Evolutionary conservation across 1,140 invertebrate genomes (phyloP), one percentile per base, ranked within the genome.

Genomic region (Leguminivora glycinivorella): DNA sequence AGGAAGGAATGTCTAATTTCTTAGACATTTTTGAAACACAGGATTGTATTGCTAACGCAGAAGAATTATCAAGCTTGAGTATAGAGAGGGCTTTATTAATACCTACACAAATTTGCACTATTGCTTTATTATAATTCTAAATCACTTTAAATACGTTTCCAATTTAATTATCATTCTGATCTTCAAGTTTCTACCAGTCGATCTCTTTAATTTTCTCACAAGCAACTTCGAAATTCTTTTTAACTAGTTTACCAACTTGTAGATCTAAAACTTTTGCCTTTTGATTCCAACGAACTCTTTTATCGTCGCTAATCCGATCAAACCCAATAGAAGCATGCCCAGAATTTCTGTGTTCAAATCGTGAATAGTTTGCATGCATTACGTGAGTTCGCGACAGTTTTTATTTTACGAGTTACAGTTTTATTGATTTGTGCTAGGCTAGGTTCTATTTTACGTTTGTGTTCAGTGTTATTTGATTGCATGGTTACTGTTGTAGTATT

Each of bases 61-160:
- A 56, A 6, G 69, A 66, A 34, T 56, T 47, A 24, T 66, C 52
- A 72, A 72, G 70, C 70, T 68, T 72, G 26, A 56, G 68, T 79
- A 77, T 75, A 70, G 72, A 71, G 73, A 82, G 75, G 78, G 86
- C 86, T 91, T 89, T 89, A 88, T 88, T 85, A 84, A 84, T 88
- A 91, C 89, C 87, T 88, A 91, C 89, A 91, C 89, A 91, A 89
- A 91, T 91, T 91, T 86, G 84, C 86, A 85, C 81, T 78, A 75
- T 74, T 74, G 60, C 68, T 34, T 68, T 24, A 56, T 71, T 38
- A 60, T 12, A 6, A 25, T 63, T 47, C 38, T 43, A 9, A 66
- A 56, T 70, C 25, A 34, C 14, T 43, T 72, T 63, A 43, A 31
- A 66, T 25, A 10, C 10, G 24, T 17, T 26, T 38, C 43, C 5